Percentiles rank a stretch among this genome's conserved stretches.
Conservation (phyloP, 2,797 vertebrate genomes). For the Clarias fuscus region DNA sequence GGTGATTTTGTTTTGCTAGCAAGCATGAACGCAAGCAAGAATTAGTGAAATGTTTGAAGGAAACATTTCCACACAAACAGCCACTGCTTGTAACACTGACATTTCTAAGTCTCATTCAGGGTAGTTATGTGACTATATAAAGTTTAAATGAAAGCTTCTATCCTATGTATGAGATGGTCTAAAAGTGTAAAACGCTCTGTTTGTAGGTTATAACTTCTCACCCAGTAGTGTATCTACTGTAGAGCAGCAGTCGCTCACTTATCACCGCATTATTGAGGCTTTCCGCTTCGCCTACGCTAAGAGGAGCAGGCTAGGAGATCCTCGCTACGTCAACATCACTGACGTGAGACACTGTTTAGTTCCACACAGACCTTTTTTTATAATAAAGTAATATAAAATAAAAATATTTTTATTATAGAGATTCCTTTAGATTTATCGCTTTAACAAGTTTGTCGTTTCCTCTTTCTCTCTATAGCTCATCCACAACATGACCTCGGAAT, state of each 20-base stretch:
- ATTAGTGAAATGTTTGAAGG: too few relatives aligned
- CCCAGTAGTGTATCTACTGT: conserved; percentile 75
- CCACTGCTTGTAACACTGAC: neutral
- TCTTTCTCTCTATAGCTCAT: conserved; percentile 76
- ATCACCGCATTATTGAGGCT: conserved; percentile 92
- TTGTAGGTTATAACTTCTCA: conserved; percentile 88
- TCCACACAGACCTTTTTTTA: neutral
- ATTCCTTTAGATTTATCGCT: too few relatives aligned
- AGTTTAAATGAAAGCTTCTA: neutral
- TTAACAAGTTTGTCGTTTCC: neutral
- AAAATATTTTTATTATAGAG: too few relatives aligned
- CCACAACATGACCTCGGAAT: conserved; percentile 89
- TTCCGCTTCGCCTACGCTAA: conserved; percentile 96
- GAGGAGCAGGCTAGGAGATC: conserved; percentile 91
- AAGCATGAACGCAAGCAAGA: too few relatives aligned
- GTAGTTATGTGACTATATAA: neutral
- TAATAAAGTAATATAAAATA: too few relatives aligned
- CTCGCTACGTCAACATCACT: conserved; percentile 84
- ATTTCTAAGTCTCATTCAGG: neutral
- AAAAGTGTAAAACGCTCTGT: neutral
- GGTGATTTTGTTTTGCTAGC: too few relatives aligned
- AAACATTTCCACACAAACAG: too few relatives aligned
- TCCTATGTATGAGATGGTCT: neutral
- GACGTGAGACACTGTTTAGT: conserved; percentile 73
- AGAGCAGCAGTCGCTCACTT: conserved; percentile 85